Conservation (phyloP, 2,797 vertebrate species). For the Microcaecilia unicolor region DNA sequence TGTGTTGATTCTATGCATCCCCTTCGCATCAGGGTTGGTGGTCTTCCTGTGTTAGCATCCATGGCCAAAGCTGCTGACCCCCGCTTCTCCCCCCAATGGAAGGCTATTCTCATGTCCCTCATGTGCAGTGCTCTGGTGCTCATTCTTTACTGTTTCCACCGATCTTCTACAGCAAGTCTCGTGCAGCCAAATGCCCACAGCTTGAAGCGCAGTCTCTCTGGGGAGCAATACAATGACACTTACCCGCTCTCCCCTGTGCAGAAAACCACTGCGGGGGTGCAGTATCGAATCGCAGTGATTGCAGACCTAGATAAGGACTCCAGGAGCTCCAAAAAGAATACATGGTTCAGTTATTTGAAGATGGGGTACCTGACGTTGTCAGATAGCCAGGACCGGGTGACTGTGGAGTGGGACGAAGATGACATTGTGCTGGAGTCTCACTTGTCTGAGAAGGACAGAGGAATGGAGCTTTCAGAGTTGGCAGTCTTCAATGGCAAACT, state of each 20-base stretch:
- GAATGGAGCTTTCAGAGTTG: conserved; percentile 94
- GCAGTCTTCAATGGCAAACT: conserved; percentile 86
- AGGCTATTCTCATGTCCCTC: conserved; percentile 58
- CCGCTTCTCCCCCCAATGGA: conserved; percentile 87
- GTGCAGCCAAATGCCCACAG: conserved; percentile 1
- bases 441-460: conserved; percentile 85
- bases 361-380: conserved; percentile 78
- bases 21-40: conserved; percentile 73
- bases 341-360: conserved; percentile 89
- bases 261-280: conserved; percentile 62
- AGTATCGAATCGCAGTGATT: conserved; percentile 82
- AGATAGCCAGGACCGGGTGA: conserved; percentile 66
- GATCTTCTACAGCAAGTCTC: conserved; percentile 25
- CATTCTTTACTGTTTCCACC: conserved; percentile 65
- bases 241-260: conserved; percentile 80
- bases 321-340: conserved; percentile 54
- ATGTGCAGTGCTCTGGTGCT: conserved; percentile 51
- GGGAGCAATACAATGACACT: conserved; percentile 73
- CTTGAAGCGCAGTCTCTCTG: conserved; percentile 21
- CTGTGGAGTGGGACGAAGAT: conserved; percentile 77
- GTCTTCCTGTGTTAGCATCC: conserved; percentile 78
- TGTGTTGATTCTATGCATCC: conserved; percentile 75
- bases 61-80: conserved; percentile 81
- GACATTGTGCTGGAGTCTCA: conserved; percentile 73
- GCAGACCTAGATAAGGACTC: conserved; percentile 86